These are phyloP conservation scores for Pegea sp. DNA, from an alignment of 23 tunicate species.

Conservation along the genomic window DNA sequence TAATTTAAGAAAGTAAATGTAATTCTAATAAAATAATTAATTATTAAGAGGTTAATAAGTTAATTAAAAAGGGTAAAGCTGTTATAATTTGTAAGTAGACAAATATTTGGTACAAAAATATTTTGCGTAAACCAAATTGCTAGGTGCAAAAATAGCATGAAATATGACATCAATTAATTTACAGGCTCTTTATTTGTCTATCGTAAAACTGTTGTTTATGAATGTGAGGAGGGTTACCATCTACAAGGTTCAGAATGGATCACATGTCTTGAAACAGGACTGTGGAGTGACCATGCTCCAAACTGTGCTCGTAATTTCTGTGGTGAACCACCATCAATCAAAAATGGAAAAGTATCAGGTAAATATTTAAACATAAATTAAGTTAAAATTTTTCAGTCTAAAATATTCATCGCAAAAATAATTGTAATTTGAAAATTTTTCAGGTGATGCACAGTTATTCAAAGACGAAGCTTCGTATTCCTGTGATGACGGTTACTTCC, in stretches of 20 bases:
- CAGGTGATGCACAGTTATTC: slow-evolving; percentile 15
- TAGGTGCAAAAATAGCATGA: too few relatives aligned
- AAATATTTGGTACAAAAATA: too few relatives aligned
- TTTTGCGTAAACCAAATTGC: too few relatives aligned
- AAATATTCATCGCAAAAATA: not conserved
- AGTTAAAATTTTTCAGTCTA: not conserved
- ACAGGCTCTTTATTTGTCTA: slow-evolving; percentile 7
- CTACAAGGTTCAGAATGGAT: slow-evolving; percentile 4
- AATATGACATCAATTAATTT: too few relatives aligned
- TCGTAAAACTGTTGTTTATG: slow-evolving; percentile 5
- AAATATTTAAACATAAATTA: not conserved
- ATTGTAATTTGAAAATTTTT: slow-evolving; percentile 1
- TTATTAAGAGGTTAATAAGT: not conserved
- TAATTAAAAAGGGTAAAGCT: too few relatives aligned
- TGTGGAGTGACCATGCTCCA: slow-evolving; percentile 6
- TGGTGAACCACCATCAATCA: slow-evolving; percentile 2
- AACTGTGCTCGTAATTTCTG: slow-evolving; percentile 7
- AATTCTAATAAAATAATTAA: not conserved
- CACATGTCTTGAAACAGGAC: slow-evolving; percentile 5
- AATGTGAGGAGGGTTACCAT: slow-evolving; percentile 13
- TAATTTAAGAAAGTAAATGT: not conserved
- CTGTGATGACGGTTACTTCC: slow-evolving; percentile 19
- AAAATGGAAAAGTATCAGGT: not conserved
- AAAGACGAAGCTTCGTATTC: slow-evolving; percentile 8
- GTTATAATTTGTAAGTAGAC: too few relatives aligned